phyloP scores from a whole-genome alignment of 2,113 vertebrate genomes.

The Jacana jacana region DNA sequence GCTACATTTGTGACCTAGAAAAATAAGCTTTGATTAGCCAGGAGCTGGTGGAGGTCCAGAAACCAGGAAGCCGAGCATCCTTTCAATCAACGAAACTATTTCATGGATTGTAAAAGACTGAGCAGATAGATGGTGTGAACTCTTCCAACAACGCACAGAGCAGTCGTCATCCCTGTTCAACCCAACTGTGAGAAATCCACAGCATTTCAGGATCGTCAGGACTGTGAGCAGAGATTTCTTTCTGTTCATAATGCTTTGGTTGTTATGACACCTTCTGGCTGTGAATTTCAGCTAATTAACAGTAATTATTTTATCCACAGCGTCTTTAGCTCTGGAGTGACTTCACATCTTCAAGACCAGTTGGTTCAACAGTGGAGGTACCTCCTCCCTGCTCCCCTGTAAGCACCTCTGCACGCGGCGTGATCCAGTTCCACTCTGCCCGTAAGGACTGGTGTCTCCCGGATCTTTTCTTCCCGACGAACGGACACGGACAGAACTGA shows the following conservation, averaged over 20 bases:
- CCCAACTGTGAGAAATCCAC: not conserved
- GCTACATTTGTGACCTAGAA: not conserved
- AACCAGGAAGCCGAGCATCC: not conserved
- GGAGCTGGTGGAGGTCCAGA: not conserved
- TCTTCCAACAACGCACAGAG: not conserved
- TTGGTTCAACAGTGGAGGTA: not conserved
- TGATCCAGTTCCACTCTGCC: not conserved
- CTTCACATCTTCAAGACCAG: not conserved
- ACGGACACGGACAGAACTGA: not conserved
- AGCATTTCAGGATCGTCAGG: not conserved
- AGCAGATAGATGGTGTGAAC: not conserved
- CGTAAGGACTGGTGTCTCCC: fast-evolving
- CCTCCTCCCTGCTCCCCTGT: not conserved
- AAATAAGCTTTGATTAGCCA: not conserved
- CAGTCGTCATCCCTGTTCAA: not conserved
- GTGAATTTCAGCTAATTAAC: conserved; percentile 48
- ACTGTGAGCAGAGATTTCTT: conserved; percentile 5
- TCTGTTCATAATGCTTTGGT: conserved; percentile 30
- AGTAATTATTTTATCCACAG: not conserved
- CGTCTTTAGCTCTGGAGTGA: not conserved
- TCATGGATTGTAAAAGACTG: not conserved
- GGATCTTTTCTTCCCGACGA: not conserved
- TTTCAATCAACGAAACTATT: not conserved
- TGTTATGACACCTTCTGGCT: conserved; percentile 61
- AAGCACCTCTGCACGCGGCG: not conserved